These are phyloP conservation scores for Hypolimnas misippus DNA, from an alignment of 2,888 invertebrate species.

Conservation along the genomic window DNA sequence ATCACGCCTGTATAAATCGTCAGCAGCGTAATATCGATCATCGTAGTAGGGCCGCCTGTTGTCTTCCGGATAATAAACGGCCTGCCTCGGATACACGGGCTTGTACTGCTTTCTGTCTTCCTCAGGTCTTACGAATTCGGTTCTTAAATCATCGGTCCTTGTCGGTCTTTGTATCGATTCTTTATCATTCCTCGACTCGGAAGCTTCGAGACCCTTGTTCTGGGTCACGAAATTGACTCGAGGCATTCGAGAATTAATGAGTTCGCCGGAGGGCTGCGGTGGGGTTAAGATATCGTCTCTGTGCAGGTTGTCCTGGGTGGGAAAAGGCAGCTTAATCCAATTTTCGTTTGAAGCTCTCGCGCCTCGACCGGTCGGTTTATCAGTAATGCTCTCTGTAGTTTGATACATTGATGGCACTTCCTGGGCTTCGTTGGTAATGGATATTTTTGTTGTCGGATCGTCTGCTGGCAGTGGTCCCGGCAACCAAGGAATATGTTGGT, in stretches of 20 bases:
- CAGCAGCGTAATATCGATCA: constrained; percentile 66
- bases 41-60: constrained; percentile 70
- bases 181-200: constrained; percentile 79
- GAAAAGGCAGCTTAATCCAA: constrained; percentile 85
- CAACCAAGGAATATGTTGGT: constrained; percentile 67
- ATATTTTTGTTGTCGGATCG: constrained; percentile 73
- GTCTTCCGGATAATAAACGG: constrained; percentile 78
- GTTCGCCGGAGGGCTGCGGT: constrained; percentile 81
- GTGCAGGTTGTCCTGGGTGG: constrained; percentile 62
- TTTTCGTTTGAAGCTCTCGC: constrained; percentile 85
- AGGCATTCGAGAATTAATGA: constrained; percentile 84
- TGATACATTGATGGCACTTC: constrained; percentile 62
- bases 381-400: constrained; percentile 75
- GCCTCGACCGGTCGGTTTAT: constrained; percentile 84
- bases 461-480: constrained; percentile 71
- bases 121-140: constrained; percentile 76
- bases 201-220: constrained; percentile 78
- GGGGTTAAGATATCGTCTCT: constrained; percentile 78
- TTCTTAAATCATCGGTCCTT: constrained; percentile 71
- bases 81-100: constrained; percentile 76
- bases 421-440: constrained; percentile 66
- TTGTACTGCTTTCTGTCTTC: constrained; percentile 67
- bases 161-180: constrained; percentile 74
- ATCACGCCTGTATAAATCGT: constrained; percentile 73
- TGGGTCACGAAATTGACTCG: constrained; percentile 88